Evolutionary conservation across 1,140 invertebrate species (phyloP).

Genomic region (Leptopilina clavipes): DNA sequence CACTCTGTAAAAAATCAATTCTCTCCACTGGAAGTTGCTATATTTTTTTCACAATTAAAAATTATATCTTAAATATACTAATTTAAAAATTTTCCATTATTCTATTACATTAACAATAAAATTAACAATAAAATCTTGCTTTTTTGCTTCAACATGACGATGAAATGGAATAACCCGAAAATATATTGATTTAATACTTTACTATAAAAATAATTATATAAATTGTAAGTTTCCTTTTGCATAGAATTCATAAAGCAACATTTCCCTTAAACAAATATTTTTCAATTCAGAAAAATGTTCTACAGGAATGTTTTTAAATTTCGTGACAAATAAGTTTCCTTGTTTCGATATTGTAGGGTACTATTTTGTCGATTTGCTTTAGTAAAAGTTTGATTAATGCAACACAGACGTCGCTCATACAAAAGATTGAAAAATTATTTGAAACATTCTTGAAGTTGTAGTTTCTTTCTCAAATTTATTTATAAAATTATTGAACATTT

Average conservation of each 20-base stretch:
- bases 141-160: too few species aligned
- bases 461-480: not conserved
- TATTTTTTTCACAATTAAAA: not conserved
- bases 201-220: too few species aligned
- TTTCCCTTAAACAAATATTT: not conserved
- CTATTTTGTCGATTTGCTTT: not conserved
- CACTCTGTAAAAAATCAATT: constrained; percentile 65
- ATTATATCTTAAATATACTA: too few species aligned
- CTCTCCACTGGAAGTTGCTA: constrained; percentile 40
- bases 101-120: too few species aligned
- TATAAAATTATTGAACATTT: too few species aligned
- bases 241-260: too few species aligned
- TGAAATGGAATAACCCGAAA: too few species aligned
- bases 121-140: too few species aligned
- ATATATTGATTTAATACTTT: too few species aligned
- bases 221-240: too few species aligned
- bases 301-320: not conserved
- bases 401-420: not conserved
- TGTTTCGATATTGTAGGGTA: not conserved
- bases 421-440: not conserved
- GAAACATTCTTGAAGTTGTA: not conserved
- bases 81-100: too few species aligned
- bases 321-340: not conserved
- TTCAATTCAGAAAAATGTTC: too few species aligned
- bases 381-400: not conserved